These are phyloP conservation scores for Seira musarum DNA, from an alignment of 2,888 invertebrate species.

Conservation along the genomic window DNA sequence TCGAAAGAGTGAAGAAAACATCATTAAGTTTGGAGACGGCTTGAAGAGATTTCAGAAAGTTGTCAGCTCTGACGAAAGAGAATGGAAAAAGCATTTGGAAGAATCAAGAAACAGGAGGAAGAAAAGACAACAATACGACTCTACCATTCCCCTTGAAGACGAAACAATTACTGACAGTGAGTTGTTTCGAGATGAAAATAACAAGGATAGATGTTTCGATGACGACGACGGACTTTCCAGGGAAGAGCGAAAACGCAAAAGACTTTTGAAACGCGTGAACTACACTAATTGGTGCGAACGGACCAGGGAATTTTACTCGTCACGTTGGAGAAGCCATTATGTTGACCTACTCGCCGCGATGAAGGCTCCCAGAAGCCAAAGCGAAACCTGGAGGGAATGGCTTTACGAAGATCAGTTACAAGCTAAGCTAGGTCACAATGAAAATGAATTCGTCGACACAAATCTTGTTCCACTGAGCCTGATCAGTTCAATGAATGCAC, in stretches of 20 bases:
- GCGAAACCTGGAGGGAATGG: constrained; percentile 29
- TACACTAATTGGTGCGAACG: constrained; percentile 22
- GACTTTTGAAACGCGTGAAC: constrained; percentile 22
- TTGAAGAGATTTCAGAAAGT: neutral
- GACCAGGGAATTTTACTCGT: constrained; percentile 52
- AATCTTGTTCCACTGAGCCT: constrained; percentile 58
- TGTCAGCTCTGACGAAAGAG: neutral
- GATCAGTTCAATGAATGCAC: constrained; percentile 50
- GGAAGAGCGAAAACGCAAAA: constrained; percentile 3
- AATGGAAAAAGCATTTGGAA: constrained; percentile 34
- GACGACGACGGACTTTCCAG: constrained; percentile 21
- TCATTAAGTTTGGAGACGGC: constrained; percentile 3
- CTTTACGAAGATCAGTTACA: constrained; percentile 40
- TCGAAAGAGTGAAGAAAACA: constrained; percentile 28
- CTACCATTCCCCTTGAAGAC: constrained; percentile 12
- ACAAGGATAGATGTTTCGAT: no score
- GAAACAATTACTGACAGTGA: constrained; percentile 24
- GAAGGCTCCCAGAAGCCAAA: constrained; percentile 17
- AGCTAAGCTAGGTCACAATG: constrained; percentile 37
- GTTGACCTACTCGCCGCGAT: constrained; percentile 28
- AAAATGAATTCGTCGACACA: constrained; percentile 50
- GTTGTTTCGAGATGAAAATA: neutral
- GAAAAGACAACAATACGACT: neutral
- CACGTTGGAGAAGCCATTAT: constrained; percentile 40
- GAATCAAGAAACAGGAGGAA: constrained; percentile 32